Evolutionary conservation across 2,888 invertebrate genomes (phyloP), one percentile per base, ranked within the genome.

Genomic region (Stramonita haemastoma): DNA sequence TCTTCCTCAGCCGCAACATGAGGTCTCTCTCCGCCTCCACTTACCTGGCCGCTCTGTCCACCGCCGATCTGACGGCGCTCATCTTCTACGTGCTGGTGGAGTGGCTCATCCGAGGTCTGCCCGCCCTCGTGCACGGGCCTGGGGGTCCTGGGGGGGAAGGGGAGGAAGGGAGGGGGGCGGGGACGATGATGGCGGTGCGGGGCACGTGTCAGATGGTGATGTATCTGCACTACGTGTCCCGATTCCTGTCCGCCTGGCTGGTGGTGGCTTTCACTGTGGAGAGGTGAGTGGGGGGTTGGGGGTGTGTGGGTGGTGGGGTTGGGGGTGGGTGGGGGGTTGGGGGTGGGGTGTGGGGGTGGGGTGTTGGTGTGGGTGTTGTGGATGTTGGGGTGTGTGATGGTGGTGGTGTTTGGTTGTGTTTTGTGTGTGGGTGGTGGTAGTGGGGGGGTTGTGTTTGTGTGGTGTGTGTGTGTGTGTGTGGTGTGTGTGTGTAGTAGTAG

Each of bases 11-110:
- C 91, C 96, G 98, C 90, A 96, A 97, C 73, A 97, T 97, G 91
- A 97, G 98, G 26, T 89, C 89, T 60, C 92, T 95, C 34, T 98
- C 98, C 0, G 98, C 98, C 0, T 97, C 97, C 91, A 97, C 97
- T 92, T 98, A 98, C 95, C 96, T 98, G 91, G 97, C 98, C 0
- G 97, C 97, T 0, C 95, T 98, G 87, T 98, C 98, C 91, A 98
- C 98, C 95, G 97, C 97, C 0, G 96, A 98, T 6, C 98, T 98
- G 92, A 96, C 98, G 36, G 94, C 97, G 0, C 97, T 97, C 26
- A 95, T 98, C 2, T 96, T 98, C 83, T 95, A 94, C 90, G 95
- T 95, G 32, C 92, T 95, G 70, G 92, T 95, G 57, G 95, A 95
- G 90, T 95, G 95, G 95, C 89, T 95, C 56, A 92, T 93, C 86